Conservation (phyloP, 2,888 invertebrate genomes). For the Drosophila sordidapex region DNA sequence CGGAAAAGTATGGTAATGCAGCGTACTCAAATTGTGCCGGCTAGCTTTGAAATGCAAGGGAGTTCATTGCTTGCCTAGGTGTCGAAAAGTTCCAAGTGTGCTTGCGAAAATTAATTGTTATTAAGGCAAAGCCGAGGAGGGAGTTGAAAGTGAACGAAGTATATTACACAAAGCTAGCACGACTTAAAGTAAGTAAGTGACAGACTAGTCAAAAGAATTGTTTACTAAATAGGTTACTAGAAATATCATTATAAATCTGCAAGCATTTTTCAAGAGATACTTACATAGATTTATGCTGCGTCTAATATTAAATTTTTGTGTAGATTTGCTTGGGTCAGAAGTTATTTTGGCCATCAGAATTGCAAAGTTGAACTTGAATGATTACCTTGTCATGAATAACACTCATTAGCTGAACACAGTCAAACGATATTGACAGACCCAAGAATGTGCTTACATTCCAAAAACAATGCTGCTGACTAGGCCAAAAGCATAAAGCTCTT, state of each 20-base stretch:
- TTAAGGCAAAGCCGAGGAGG: neutral
- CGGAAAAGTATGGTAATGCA: conserved; percentile 50
- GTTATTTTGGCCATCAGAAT: conserved; percentile 3
- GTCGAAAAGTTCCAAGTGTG: conserved; percentile 17
- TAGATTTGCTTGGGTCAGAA: neutral
- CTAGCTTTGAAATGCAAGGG: conserved; percentile 20
- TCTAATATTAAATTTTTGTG: neutral
- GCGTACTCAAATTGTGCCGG: conserved; percentile 33
- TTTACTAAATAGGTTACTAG: neutral
- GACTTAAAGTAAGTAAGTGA: neutral
- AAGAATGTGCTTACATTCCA: conserved; percentile 10
- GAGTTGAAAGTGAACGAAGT: neutral
- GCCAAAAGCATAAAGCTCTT: conserved; percentile 40
- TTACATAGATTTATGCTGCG: neutral
- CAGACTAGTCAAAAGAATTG: neutral
- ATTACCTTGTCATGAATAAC: conserved; percentile 62
- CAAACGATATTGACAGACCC: conserved; percentile 6
- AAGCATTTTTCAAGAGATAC: neutral
- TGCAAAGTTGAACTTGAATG: conserved; percentile 36
- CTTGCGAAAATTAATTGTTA: conserved; percentile 15
- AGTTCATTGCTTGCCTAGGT: neutral
- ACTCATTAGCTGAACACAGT: conserved; percentile 52
- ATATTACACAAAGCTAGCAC: neutral
- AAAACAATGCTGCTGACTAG: conserved; percentile 50
- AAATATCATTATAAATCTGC: neutral